Evolutionary conservation across 2,797 vertebrate genomes (phyloP).

Genomic region (Danio kyathit): DNA sequence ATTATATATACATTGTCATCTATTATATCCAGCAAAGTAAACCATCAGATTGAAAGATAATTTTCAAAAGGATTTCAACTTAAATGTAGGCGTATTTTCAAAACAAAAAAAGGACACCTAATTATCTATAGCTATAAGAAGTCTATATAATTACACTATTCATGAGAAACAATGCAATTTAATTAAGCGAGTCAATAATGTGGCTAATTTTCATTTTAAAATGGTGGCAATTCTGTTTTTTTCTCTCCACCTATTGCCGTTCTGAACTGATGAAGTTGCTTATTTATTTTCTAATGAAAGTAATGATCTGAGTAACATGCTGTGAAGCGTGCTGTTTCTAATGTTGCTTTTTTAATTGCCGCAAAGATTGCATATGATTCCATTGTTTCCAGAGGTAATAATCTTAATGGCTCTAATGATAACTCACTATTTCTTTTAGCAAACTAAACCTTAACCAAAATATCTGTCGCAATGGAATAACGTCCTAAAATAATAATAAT

Average conservation of each 20-base stretch:
- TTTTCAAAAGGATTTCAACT: too few relatives aligned
- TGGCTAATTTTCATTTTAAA: background rate
- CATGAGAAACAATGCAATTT: background rate
- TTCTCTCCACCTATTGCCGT: background rate
- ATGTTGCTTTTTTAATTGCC: slow-evolving; percentile 32
- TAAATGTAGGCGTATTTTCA: too few relatives aligned
- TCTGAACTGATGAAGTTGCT: background rate
- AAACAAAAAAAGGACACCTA: too few relatives aligned
- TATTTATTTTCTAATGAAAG: slow-evolving; percentile 36
- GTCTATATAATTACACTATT: too few relatives aligned
- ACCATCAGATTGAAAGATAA: too few relatives aligned
- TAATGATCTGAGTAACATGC: slow-evolving; percentile 33
- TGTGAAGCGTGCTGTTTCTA: slow-evolving; percentile 33
- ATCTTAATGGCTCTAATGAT: slow-evolving; percentile 13
- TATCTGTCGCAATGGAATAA: slow-evolving; percentile 32
- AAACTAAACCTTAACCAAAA: slow-evolving; percentile 45
- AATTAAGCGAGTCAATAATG: background rate
- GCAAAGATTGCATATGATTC: slow-evolving; percentile 20
- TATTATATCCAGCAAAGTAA: too few relatives aligned
- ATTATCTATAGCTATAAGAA: too few relatives aligned
- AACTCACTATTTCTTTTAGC: slow-evolving; percentile 19
- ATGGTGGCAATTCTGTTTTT: background rate
- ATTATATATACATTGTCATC: too few relatives aligned
- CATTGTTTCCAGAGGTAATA: slow-evolving; percentile 14
- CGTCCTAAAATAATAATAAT: too few relatives aligned